A percentile compares a stretch with the other conserved stretches of the same genome.
phyloP scores from a whole-genome alignment of 2,888 invertebrate genomes.

The Agriopis marginaria region DNA sequence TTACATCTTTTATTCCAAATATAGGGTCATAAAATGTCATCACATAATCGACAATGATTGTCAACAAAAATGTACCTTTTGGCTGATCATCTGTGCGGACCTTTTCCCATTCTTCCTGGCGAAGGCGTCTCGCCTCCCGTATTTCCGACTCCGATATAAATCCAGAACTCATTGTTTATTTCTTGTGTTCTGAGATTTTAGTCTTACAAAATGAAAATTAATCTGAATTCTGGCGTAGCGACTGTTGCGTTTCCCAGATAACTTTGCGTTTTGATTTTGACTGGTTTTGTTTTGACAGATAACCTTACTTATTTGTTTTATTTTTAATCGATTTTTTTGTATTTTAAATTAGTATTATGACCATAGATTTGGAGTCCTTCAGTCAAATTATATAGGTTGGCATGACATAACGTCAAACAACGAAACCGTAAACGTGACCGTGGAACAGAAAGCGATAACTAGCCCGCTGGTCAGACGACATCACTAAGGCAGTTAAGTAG shows the following conservation, averaged over 20 bases:
- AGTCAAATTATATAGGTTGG: too few species aligned
- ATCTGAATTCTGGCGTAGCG: not conserved
- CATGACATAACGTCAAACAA: too few species aligned
- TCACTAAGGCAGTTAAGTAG: too few species aligned
- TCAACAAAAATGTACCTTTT: slow-evolving; percentile 86
- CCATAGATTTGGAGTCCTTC: too few species aligned
- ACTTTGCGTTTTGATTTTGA: slow-evolving; percentile 26
- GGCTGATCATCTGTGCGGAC: slow-evolving; percentile 97
- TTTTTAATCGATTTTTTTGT: slow-evolving; percentile 1
- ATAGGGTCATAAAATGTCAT: not conserved
- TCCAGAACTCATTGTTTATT: slow-evolving; percentile 92
- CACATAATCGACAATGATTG: slow-evolving; percentile 35
- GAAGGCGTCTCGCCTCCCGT: slow-evolving; percentile 91
- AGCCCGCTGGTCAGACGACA: too few species aligned
- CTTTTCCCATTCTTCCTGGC: slow-evolving; percentile 99
- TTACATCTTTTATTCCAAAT: not conserved
- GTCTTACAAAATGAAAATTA: slow-evolving; percentile 2
- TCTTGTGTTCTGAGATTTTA: slow-evolving; percentile 24
- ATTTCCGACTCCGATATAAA: slow-evolving; percentile 96
- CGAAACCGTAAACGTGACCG: too few species aligned
- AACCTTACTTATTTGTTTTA: slow-evolving; percentile 34
- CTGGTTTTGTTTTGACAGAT: not conserved
- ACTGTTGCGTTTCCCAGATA: not conserved
- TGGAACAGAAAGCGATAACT: too few species aligned
- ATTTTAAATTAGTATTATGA: too few species aligned